Evolutionary conservation across 2,797 vertebrate species (phyloP).

Genomic region (Phaenicophaeus curvirostris): DNA sequence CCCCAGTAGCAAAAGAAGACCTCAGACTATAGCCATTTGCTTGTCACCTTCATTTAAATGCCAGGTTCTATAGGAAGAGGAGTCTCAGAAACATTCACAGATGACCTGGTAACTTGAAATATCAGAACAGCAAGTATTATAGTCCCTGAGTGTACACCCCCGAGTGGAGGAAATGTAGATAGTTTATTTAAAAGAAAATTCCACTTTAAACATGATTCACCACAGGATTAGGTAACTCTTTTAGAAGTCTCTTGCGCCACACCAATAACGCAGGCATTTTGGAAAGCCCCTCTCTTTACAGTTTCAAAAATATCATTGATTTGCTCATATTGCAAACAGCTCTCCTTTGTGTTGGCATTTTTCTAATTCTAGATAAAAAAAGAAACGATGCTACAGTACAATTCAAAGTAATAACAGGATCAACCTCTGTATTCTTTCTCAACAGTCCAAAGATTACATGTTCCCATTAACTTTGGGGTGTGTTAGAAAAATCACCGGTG

Average conservation of each 20-base stretch:
- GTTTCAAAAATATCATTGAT: background rate
- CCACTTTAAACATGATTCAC: background rate
- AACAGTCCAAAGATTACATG: background rate
- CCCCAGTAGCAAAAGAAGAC: background rate
- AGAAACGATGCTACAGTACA: background rate
- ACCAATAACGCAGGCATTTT: background rate
- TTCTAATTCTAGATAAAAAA: background rate
- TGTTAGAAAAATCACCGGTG: background rate
- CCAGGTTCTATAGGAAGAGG: background rate
- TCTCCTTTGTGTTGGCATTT: background rate
- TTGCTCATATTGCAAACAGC: background rate
- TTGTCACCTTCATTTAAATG: conserved; percentile 9
- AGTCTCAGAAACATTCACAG: background rate
- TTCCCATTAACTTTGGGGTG: background rate
- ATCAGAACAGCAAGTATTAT: background rate
- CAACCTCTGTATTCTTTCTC: background rate
- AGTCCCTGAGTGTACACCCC: background rate
- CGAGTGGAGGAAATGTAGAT: background rate
- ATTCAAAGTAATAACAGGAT: conserved; percentile 23
- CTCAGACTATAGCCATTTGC: background rate
- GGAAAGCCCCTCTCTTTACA: background rate
- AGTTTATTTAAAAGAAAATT: background rate
- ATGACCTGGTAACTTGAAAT: background rate
- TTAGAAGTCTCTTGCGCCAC: background rate
- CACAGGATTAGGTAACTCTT: background rate